Conservation (phyloP, 1,140 invertebrate species). For the Trinorchestia longiramus region DNA sequence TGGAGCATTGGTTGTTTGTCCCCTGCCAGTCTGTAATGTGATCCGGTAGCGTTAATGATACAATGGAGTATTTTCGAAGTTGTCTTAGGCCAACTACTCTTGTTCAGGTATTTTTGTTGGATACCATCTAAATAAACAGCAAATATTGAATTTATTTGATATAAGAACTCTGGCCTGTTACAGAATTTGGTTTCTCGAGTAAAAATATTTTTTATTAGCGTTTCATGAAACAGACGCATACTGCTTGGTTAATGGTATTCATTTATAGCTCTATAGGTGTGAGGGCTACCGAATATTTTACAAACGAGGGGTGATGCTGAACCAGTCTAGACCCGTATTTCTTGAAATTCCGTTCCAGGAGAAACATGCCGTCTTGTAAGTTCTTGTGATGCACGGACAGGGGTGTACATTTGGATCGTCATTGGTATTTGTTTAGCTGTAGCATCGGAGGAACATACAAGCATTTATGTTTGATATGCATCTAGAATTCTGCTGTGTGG, state of each 20-base stretch:
- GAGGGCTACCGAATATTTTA: neutral
- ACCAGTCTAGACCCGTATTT: neutral
- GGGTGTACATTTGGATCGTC: neutral
- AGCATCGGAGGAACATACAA: neutral
- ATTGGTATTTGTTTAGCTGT: neutral
- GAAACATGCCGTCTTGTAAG: no score
- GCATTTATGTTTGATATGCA: neutral
- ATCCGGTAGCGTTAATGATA: no score
- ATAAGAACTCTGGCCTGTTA: neutral
- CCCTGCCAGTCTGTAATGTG: no score
- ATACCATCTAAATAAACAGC: neutral
- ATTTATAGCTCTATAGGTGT: neutral
- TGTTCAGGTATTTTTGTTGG: neutral
- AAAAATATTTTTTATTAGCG: neutral
- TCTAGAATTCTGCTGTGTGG: neutral
- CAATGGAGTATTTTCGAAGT: no score
- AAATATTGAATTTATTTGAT: neutral
- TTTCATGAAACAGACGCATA: neutral
- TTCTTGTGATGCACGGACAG: neutral
- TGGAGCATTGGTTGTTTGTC: no score
- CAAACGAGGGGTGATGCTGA: neutral
- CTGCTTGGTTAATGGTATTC: neutral
- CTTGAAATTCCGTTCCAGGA: no score
- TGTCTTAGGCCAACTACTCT: neutral
- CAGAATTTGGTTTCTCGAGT: neutral